phyloP scores from a whole-genome alignment of 37 sponge, comb jelly and placozoan genomes.

The Oopsacas minuta region DNA sequence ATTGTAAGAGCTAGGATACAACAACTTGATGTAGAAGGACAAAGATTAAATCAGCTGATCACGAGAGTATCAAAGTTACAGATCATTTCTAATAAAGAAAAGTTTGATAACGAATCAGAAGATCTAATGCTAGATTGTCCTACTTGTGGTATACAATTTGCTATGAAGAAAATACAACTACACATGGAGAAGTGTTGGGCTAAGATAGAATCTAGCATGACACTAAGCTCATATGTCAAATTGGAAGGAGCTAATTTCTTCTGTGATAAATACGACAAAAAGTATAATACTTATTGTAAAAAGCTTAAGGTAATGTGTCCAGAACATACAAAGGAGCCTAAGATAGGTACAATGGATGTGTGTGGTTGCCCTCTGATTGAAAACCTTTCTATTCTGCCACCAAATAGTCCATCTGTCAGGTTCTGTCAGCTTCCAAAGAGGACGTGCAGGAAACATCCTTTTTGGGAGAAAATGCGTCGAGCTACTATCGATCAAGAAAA shows the following conservation, averaged over 20 bases:
- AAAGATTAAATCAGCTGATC: not conserved
- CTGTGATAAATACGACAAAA: constrained; percentile 79
- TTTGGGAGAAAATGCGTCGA: constrained; percentile 78
- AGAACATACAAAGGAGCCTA: constrained; percentile 92
- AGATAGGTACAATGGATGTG: constrained; percentile 69
- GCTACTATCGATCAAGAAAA: constrained; percentile 86
- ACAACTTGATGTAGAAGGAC: not conserved
- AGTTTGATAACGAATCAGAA: constrained; percentile 35
- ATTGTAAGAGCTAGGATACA: not conserved
- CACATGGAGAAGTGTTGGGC: constrained; percentile 94
- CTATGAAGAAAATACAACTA: constrained; percentile 52
- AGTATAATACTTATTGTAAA: constrained; percentile 83
- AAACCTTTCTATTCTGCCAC: constrained; percentile 23
- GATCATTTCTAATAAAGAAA: not conserved
- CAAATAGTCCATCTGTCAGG: not conserved
- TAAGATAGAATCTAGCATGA: constrained; percentile 42
- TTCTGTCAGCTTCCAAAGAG: constrained; percentile 61
- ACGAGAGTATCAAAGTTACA: not conserved
- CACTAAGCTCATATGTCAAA: constrained; percentile 20
- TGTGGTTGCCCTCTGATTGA: constrained; percentile 87
- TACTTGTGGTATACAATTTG: constrained; percentile 60
- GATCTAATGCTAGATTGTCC: constrained; percentile 83
- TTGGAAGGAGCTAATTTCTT: constrained; percentile 66
- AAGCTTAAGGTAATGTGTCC: constrained; percentile 74
- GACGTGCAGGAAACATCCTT: constrained; percentile 57